Evolutionary conservation across 2,113 vertebrate genomes (phyloP), one percentile per base, ranked within the genome.

Genomic region (Anguilla japonica): DNA sequence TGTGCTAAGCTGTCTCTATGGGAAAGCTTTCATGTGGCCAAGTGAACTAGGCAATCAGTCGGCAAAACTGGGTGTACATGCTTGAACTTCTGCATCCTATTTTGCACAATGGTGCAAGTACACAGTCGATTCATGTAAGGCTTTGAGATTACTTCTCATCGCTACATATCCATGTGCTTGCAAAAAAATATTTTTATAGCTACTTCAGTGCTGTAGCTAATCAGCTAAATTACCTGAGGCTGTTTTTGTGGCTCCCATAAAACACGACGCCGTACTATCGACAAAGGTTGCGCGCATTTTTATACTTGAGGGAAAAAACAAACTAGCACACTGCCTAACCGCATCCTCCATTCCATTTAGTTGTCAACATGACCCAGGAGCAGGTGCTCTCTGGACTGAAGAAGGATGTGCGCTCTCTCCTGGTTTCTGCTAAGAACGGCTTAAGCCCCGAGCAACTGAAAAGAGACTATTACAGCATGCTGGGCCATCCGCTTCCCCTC

Each of bases 391-490:
- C 92, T 6, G 67, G 90, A 20, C 88, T 99, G 91, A 96, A 97
- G 93, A 98, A 97, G 87, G 96, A 98, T 84, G 89, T 99, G 41
- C 95, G 97, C 14, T 97, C 97, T 0, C 94, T 98, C 85, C 96
- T 99, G 22, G 89, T 96, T 26, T 95, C 97, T 5, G 90, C 95
- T 50, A 98, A 98, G 79, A 87, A 91, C 13, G 97, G 97, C 2
- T 81, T 99, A 87, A 93, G 94, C 0, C 94, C 95, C 0, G 91
- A 91, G 0, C 90, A 96, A 82, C 94, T 99, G 89, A 95, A 93
- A 85, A 86, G 88, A 34, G 98, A 99, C 88, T 99, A 98, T 86
- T 2, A 86, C 5, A 34, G 60, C 43, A 95, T 98, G 95, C 83
- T 98, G 5, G 97, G 98, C 5, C 94, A 90, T 46, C 93, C 94